Conservation (phyloP, 2,797 vertebrate genomes). For the Brachyrhaphis roseni region DNA sequence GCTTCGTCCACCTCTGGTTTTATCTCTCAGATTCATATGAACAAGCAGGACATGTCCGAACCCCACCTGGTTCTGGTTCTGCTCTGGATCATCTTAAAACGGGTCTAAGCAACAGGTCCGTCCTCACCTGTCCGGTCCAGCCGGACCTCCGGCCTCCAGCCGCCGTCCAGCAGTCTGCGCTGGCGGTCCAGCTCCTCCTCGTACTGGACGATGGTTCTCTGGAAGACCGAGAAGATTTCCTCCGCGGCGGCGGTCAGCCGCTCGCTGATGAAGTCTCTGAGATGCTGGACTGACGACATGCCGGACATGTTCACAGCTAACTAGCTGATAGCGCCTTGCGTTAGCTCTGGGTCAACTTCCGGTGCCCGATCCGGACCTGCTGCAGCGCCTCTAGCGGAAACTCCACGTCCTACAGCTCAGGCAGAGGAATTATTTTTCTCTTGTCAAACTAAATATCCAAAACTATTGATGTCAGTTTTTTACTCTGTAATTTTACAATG, state of each 20-base stretch:
- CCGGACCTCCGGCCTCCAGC: slow-evolving; percentile 7
- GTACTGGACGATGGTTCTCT: slow-evolving; percentile 2
- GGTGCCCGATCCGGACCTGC: background rate
- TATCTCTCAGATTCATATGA: background rate
- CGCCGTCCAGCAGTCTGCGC: slow-evolving; percentile 30
- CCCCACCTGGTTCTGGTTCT: background rate
- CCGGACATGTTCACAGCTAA: background rate
- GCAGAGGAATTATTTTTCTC: too few species aligned
- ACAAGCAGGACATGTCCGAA: background rate
- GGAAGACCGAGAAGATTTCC: background rate
- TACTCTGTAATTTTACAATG: too few species aligned
- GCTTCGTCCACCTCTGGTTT: too few species aligned
- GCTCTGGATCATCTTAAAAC: background rate
- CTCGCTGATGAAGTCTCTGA: background rate
- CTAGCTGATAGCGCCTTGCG: background rate
- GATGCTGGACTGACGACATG: background rate
- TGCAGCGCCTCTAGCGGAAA: background rate
- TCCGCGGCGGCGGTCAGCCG: slow-evolving; percentile 1
- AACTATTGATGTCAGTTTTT: too few species aligned
- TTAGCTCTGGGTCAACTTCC: background rate
- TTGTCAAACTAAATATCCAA: too few species aligned
- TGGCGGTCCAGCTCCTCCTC: slow-evolving; percentile 18
- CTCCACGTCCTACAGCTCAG: background rate
- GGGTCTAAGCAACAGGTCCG: background rate
- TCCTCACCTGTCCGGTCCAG: slow-evolving; percentile 20